Evolutionary conservation across 2,113 vertebrate species (phyloP).

Genomic region (Apeltes quadracus): DNA sequence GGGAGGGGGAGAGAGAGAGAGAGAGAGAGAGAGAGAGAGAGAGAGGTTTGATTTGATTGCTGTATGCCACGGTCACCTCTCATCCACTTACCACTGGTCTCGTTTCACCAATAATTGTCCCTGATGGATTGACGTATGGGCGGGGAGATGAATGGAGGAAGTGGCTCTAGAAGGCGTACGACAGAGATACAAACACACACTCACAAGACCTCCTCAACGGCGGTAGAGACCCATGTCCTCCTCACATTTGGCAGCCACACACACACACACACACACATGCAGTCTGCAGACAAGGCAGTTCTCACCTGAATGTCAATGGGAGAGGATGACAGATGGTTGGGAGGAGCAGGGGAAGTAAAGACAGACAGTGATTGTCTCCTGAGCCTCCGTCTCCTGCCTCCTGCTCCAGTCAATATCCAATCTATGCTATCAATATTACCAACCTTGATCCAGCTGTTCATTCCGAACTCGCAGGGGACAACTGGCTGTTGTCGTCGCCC

Average conservation of each 20-base stretch:
- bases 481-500: not conserved
- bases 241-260: constrained; percentile 20
- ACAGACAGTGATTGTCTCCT: constrained; percentile 16
- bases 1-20: constrained; percentile 21
- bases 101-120: constrained; percentile 58
- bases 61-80: constrained; percentile 59
- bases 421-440: not conserved
- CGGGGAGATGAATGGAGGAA: constrained; percentile 33
- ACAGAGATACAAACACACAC: constrained; percentile 14
- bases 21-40: constrained; percentile 10
- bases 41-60: constrained; percentile 62
- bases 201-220: constrained; percentile 37
- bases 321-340: constrained; percentile 52
- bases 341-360: constrained; percentile 40
- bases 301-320: constrained; percentile 60
- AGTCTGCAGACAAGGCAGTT: constrained; percentile 36
- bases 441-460: not conserved
- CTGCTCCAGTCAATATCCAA: not conserved
- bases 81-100: constrained; percentile 60
- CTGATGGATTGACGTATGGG: constrained; percentile 51
- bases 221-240: constrained; percentile 9
- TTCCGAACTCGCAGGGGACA: not conserved
- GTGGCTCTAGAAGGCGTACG: constrained; percentile 21
- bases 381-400: not conserved
- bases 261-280: constrained; percentile 8